Conservation (phyloP, 2,888 invertebrate genomes). For the Eucera pruinosa region DNA sequence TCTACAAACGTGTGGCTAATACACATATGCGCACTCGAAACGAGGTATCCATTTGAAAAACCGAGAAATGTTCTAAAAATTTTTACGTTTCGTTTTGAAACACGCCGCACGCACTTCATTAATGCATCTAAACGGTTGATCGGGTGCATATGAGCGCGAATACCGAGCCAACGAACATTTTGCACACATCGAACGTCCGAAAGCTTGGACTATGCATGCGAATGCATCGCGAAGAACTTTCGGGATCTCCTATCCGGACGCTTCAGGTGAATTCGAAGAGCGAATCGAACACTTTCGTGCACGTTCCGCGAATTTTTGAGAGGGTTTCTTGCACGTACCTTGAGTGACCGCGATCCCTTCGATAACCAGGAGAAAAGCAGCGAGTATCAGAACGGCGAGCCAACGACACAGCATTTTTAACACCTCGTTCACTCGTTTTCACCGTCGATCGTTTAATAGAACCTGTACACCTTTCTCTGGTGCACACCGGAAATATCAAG, state of each 20-base stretch:
- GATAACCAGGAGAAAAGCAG: conserved; percentile 77
- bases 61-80: neutral
- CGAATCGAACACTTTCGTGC: conserved; percentile 10
- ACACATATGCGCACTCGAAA: too few species aligned
- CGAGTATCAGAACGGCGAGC: conserved; percentile 70
- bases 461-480: conserved; percentile 20
- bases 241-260: conserved; percentile 1
- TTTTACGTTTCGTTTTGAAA: conserved; percentile 3
- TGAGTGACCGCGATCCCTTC: conserved; percentile 76
- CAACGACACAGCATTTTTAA: conserved; percentile 80
- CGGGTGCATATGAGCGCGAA: neutral
- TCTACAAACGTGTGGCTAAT: neutral
- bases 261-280: conserved; percentile 8
- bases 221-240: conserved; percentile 20
- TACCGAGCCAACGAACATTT: neutral
- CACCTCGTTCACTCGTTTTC: conserved; percentile 67
- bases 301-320: conserved; percentile 33
- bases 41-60: neutral
- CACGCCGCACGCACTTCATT: neutral
- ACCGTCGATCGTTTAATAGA: conserved; percentile 46
- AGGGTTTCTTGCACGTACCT: conserved; percentile 69
- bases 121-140: neutral
- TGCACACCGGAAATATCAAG: conserved; percentile 1
- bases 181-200: conserved; percentile 13
- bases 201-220: conserved; percentile 29